Conservation (phyloP, 1,140 invertebrate species). For the Trichoplusia ni region DNA sequence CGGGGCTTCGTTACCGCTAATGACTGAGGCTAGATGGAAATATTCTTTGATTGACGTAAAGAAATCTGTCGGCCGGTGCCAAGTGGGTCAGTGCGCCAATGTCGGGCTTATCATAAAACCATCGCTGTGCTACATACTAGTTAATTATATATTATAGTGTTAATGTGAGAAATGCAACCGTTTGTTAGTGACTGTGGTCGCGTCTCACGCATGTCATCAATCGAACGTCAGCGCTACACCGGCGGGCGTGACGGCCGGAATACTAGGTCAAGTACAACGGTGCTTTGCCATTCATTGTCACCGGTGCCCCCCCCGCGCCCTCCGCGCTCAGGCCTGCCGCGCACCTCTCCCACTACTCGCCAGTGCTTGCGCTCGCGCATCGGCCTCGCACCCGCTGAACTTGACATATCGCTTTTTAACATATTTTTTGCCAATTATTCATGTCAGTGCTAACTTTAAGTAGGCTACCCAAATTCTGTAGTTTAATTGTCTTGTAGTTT, state of each 20-base stretch:
- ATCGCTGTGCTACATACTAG: conserved; percentile 47
- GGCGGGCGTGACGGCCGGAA: conserved; percentile 66
- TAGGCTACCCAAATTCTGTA: conserved; percentile 7
- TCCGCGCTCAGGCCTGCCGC: conserved; percentile 40
- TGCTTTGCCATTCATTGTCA: conserved; percentile 80
- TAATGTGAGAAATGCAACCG: conserved; percentile 40
- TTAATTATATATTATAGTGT: conserved; percentile 48
- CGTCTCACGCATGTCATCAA: conserved; percentile 50
- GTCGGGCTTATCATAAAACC: conserved; percentile 69
- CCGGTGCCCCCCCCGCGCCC: conserved; percentile 38
- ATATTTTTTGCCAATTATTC: conserved; percentile 59
- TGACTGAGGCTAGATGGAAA: conserved; percentile 47
- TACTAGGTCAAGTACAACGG: conserved; percentile 79
- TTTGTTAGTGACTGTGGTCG: conserved; percentile 33
- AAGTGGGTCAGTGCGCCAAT: conserved; percentile 76
- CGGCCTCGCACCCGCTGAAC: conserved; percentile 68
- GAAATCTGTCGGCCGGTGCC: conserved; percentile 50
- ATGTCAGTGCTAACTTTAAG: conserved; percentile 40
- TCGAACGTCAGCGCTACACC: conserved; percentile 53
- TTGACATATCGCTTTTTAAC: conserved; percentile 72
- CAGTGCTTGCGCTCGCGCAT: conserved; percentile 46
- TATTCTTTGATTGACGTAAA: conserved; percentile 71
- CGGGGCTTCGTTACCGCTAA: conserved; percentile 35
- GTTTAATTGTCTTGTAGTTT: too few species aligned
- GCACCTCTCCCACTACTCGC: conserved; percentile 31